Conservation (phyloP, 2,797 vertebrate genomes). For the Lagorchestes hirsutus region DNA sequence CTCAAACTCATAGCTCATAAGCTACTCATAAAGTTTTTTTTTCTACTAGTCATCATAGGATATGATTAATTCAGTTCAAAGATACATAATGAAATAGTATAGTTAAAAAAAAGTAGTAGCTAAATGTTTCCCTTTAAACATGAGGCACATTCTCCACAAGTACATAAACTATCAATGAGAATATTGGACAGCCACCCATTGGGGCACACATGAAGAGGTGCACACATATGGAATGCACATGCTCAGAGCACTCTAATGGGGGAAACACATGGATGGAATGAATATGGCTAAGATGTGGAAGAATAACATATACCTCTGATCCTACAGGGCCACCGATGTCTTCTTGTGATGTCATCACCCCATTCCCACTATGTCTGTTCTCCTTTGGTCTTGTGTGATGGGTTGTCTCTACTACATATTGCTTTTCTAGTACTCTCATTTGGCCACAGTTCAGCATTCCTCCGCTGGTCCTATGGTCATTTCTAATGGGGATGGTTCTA, state of each 20-base stretch:
- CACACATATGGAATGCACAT: background rate
- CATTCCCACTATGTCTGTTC: background rate
- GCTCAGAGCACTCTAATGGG: background rate
- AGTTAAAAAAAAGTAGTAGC: background rate
- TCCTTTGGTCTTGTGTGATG: background rate
- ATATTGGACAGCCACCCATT: background rate
- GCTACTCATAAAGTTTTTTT: background rate
- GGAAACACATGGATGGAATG: background rate
- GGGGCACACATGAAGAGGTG: background rate
- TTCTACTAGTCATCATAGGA: background rate
- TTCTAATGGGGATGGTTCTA: background rate
- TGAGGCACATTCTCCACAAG: background rate
- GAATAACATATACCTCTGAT: background rate
- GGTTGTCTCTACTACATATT: background rate
- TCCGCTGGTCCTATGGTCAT: background rate
- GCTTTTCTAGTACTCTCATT: background rate
- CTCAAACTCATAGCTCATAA: background rate
- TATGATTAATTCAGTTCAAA: background rate
- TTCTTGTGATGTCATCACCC: background rate
- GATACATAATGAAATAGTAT: background rate
- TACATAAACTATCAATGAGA: background rate
- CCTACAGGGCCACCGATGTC: background rate
- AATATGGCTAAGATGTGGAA: background rate
- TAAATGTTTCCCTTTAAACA: background rate
- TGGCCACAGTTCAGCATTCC: background rate